phyloP scores from a whole-genome alignment of 2,888 invertebrate species.

The Monopis laevigella region DNA sequence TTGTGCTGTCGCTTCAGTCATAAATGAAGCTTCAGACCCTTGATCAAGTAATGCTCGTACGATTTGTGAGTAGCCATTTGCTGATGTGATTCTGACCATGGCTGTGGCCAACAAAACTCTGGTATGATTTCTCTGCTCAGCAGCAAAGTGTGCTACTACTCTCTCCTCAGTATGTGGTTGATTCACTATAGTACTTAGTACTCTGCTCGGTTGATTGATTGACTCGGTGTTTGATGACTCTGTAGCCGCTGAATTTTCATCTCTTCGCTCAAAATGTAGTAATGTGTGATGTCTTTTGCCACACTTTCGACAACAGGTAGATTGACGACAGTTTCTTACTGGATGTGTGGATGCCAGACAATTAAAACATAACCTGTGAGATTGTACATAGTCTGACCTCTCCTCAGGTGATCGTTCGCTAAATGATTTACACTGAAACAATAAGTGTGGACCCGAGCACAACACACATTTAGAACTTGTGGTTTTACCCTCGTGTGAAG shows the following conservation, averaged over 20 bases:
- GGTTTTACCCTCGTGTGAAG: slow-evolving; percentile 7
- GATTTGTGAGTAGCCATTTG: slow-evolving; percentile 12
- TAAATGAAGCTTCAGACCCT: slow-evolving; percentile 24
- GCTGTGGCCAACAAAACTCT: slow-evolving; percentile 24
- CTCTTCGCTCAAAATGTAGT: slow-evolving; percentile 18
- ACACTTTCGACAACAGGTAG: slow-evolving; percentile 17
- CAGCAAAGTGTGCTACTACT: slow-evolving; percentile 11
- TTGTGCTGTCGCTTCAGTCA: slow-evolving; percentile 23
- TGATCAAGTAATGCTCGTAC: slow-evolving; percentile 22
- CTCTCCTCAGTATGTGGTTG: not conserved
- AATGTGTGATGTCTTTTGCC: slow-evolving; percentile 19
- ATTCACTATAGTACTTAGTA: not conserved
- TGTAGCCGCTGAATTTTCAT: too few relatives aligned
- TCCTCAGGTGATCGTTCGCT: slow-evolving; percentile 5
- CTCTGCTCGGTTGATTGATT: not conserved
- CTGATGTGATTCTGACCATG: slow-evolving; percentile 19
- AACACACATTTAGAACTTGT: slow-evolving; percentile 13
- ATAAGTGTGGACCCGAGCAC: slow-evolving; percentile 15
- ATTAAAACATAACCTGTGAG: slow-evolving; percentile 18
- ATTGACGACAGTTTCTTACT: slow-evolving; percentile 15
- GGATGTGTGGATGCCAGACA: slow-evolving; percentile 18
- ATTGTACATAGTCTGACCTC: slow-evolving; percentile 15
- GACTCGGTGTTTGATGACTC: not conserved
- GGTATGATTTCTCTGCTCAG: slow-evolving; percentile 7
- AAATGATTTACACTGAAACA: slow-evolving; percentile 18